phyloP scores from a whole-genome alignment of 2,113 vertebrate genomes.

The Steatornis caripensis region DNA sequence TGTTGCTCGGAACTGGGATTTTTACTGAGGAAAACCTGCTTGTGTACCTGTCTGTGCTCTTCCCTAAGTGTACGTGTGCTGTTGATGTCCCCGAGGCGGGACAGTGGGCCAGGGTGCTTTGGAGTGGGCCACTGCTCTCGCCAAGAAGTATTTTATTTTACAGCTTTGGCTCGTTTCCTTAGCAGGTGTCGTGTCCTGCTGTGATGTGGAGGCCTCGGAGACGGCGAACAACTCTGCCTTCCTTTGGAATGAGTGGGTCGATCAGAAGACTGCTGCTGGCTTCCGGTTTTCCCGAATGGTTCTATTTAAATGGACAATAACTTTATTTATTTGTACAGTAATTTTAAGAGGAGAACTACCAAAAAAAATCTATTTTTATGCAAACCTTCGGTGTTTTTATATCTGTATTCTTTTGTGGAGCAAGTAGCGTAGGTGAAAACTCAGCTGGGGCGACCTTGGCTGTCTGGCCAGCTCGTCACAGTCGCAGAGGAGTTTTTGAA shows the following conservation, averaged over 20 bases:
- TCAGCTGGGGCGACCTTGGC: not conserved
- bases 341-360: not conserved
- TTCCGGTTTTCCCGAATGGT: not conserved
- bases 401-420: not conserved
- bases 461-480: fast-evolving
- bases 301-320: not conserved
- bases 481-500: not conserved
- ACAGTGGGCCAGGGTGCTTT: not conserved
- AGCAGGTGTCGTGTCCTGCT: not conserved
- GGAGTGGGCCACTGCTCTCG: fast-evolving
- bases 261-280: fast-evolving
- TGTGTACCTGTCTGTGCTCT: not conserved
- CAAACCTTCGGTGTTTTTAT: not conserved
- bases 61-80: not conserved
- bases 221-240: not conserved
- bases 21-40: not conserved
- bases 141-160: not conserved
- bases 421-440: fast-evolving
- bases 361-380: not conserved
- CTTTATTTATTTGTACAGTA: conserved; percentile 55
- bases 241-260: not conserved
- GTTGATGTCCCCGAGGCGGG: not conserved
- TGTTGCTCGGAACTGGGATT: not conserved
- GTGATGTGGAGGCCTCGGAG: not conserved
- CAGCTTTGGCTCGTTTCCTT: fast-evolving